phyloP scores from a whole-genome alignment of 2,888 invertebrate species.

The Tenodera sinensis region DNA sequence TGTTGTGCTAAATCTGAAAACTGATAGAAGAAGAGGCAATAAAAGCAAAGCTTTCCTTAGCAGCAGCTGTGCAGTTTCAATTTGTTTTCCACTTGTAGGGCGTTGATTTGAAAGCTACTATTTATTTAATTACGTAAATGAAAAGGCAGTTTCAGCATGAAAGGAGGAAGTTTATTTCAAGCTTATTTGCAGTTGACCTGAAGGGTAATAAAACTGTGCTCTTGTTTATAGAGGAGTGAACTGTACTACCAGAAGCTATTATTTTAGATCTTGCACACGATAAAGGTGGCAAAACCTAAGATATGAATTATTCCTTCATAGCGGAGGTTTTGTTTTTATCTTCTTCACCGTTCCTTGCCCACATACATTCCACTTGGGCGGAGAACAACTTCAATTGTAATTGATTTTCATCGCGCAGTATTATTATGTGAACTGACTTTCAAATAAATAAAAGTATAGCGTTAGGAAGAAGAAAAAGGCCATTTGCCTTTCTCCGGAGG shows the following conservation, averaged over 20 bases:
- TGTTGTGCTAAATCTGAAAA: too few species aligned
- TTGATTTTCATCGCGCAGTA: neutral
- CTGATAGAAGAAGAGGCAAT: too few species aligned
- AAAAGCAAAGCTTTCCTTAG: too few species aligned
- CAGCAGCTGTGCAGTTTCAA: too few species aligned
- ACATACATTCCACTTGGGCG: neutral
- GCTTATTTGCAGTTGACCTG: neutral
- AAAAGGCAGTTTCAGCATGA: too few species aligned
- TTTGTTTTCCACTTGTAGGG: too few species aligned
- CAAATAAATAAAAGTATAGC: neutral
- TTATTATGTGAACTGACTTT: neutral
- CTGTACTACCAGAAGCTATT: neutral
- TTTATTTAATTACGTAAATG: too few species aligned
- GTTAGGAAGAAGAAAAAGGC: neutral
- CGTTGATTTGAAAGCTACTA: too few species aligned
- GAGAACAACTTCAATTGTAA: neutral
- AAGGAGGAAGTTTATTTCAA: too few species aligned
- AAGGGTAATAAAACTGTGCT: neutral
- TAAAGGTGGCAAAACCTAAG: neutral
- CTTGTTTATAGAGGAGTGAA: neutral
- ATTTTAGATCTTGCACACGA: neutral
- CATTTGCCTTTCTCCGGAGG: neutral
- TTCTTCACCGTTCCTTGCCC: neutral
- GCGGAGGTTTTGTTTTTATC: neutral
- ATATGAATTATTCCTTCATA: neutral